Percentiles rank a stretch among this genome's conserved stretches.
phyloP scores from a whole-genome alignment of 1,140 invertebrate species.

The Papilio polyxenes region DNA sequence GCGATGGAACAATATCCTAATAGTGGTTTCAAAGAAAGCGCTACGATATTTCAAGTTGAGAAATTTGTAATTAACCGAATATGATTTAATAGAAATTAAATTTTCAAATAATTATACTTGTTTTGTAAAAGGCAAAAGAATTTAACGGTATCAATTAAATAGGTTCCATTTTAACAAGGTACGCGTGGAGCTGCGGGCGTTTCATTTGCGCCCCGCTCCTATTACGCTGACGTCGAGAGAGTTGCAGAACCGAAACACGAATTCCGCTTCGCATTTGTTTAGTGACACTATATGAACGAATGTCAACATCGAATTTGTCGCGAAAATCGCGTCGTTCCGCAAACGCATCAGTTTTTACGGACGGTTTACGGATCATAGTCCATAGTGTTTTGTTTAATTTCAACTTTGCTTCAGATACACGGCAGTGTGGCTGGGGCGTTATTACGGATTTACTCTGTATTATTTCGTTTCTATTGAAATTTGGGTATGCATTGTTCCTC shows the following conservation, averaged over 20 bases:
- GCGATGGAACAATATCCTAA: not conserved
- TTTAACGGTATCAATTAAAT: conserved; percentile 4
- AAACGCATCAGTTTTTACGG: too few relatives aligned
- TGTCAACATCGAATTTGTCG: too few relatives aligned
- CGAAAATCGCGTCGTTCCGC: too few relatives aligned
- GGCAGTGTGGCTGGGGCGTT: not conserved
- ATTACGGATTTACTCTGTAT: conserved; percentile 32
- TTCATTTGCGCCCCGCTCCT: conserved; percentile 6
- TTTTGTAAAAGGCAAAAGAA: conserved; percentile 16
- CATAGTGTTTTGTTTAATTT: not conserved
- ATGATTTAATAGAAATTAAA: not conserved
- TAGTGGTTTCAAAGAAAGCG: not conserved
- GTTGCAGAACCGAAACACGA: not conserved
- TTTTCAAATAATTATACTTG: conserved; percentile 13
- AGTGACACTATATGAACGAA: too few relatives aligned
- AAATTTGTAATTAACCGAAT: not conserved
- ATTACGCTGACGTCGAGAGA: not conserved
- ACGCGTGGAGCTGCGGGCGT: not conserved
- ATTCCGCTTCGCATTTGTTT: too few relatives aligned
- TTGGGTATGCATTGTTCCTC: conserved; percentile 27
- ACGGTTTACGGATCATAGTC: too few relatives aligned
- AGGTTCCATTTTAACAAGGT: conserved; percentile 19
- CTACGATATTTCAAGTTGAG: not conserved
- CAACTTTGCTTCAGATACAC: not conserved
- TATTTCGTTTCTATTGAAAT: conserved; percentile 34